These are phyloP conservation scores for Orchesellides sinensis DNA, from an alignment of 2,888 invertebrate genomes.

Conservation along the genomic window DNA sequence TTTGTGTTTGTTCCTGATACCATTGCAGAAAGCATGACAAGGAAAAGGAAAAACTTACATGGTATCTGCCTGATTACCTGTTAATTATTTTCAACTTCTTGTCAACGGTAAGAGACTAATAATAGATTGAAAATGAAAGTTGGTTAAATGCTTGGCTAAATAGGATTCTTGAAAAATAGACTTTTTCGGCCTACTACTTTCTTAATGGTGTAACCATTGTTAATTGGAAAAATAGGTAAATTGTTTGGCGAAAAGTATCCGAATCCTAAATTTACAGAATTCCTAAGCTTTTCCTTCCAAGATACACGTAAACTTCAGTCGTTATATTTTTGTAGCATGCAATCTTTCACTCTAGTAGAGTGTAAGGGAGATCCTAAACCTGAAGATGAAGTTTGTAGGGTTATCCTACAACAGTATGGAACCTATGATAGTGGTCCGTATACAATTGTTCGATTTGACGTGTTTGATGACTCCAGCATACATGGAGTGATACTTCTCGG, in stretches of 20 bases:
- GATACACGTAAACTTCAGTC: neutral
- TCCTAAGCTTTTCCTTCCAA: too few relatives aligned
- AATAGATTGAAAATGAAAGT: neutral
- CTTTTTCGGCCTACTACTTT: slow-evolving; percentile 43
- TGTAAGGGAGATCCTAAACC: slow-evolving; percentile 7
- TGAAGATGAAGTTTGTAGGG: slow-evolving; percentile 22
- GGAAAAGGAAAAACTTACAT: slow-evolving; percentile 49
- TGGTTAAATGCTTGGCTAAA: too few relatives aligned
- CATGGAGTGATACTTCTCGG: slow-evolving; percentile 22
- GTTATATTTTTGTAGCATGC: slow-evolving; percentile 51
- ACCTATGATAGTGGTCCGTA: slow-evolving; percentile 11
- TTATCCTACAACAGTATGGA: slow-evolving; percentile 27
- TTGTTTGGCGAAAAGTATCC: too few relatives aligned
- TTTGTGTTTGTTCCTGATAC: too few relatives aligned
- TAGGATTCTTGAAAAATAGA: slow-evolving; percentile 19
- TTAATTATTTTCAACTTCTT: slow-evolving; percentile 61
- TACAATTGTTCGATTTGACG: slow-evolving; percentile 41
- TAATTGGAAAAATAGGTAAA: slow-evolving; percentile 55
- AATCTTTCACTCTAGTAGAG: slow-evolving; percentile 14
- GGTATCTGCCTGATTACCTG: slow-evolving; percentile 63
- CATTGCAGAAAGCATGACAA: slow-evolving; percentile 43
- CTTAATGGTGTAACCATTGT: slow-evolving; percentile 50
- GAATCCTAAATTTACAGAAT: too few relatives aligned
- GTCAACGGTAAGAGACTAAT: slow-evolving; percentile 31
- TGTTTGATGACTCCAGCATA: slow-evolving; percentile 16